Conservation (phyloP, 2,113 vertebrate species). For the Oryzias woworae region DNA sequence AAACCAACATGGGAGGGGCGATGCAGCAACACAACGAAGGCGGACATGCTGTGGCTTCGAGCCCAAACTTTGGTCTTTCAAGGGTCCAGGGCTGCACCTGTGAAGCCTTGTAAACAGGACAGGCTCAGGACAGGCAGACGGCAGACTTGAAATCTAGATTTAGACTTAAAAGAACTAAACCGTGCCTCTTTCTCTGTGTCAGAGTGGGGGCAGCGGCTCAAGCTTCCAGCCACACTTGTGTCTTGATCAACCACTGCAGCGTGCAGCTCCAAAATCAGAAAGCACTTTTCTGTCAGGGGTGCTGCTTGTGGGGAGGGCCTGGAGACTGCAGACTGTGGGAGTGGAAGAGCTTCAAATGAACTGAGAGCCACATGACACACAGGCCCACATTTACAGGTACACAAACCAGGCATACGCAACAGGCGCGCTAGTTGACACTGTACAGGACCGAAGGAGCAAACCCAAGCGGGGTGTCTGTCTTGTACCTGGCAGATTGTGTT, state of each 20-base stretch:
- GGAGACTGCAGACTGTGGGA: slow-evolving; percentile 48
- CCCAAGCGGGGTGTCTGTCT: slow-evolving; percentile 45
- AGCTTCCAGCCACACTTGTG: slow-evolving; percentile 58
- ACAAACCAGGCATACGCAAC: slow-evolving; percentile 20
- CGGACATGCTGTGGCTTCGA: slow-evolving; percentile 20
- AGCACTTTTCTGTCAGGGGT: slow-evolving; percentile 35
- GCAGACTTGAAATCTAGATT: slow-evolving; percentile 48
- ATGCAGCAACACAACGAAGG: slow-evolving; percentile 20
- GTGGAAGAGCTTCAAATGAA: slow-evolving; percentile 61
- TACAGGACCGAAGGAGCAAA: slow-evolving; percentile 21
- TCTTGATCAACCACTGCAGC: slow-evolving; percentile 60
- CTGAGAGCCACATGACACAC: slow-evolving; percentile 61
- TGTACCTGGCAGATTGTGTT: slow-evolving; percentile 54
- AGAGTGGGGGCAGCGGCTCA: slow-evolving; percentile 30
- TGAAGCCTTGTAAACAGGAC: slow-evolving; percentile 34
- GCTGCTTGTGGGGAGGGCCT: slow-evolving; percentile 31
- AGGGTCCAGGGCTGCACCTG: slow-evolving; percentile 47
- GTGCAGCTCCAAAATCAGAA: slow-evolving; percentile 45
- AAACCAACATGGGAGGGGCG: slow-evolving; percentile 36
- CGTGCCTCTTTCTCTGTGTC: slow-evolving; percentile 52
- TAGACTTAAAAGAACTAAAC: slow-evolving; percentile 42
- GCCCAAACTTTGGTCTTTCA: slow-evolving; percentile 14
- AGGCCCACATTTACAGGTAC: slow-evolving; percentile 48
- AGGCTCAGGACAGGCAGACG: slow-evolving; percentile 37
- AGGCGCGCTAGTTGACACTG: slow-evolving; percentile 8